Conservation (phyloP, 1,140 invertebrate genomes). For the Drosophila nasuta region DNA sequence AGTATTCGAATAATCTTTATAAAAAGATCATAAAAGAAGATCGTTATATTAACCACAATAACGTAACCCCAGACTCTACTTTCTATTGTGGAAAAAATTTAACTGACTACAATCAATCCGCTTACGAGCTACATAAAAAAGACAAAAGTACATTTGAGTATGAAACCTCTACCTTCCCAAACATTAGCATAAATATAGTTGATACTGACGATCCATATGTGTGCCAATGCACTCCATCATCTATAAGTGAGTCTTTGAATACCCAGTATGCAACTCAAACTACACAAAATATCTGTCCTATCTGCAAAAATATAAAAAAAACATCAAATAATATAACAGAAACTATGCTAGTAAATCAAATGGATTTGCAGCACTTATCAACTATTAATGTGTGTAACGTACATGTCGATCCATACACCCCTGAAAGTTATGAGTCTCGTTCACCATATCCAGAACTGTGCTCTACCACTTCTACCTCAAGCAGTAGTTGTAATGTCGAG, state of each 20-base stretch:
- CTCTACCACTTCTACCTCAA: conserved; percentile 55
- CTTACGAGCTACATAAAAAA: background rate
- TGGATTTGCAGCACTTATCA: conserved; percentile 86
- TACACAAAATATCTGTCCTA: conserved; percentile 53
- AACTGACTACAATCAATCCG: conserved; percentile 1
- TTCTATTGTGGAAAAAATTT: background rate
- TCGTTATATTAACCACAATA: conserved; percentile 33
- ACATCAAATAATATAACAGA: conserved; percentile 74
- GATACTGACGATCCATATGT: conserved; percentile 85
- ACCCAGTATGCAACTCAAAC: conserved; percentile 7
- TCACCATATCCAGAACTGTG: conserved; percentile 87
- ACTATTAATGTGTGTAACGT: conserved; percentile 56
- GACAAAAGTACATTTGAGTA: conserved; percentile 11
- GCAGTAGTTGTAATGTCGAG: conserved; percentile 48
- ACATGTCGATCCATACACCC: conserved; percentile 90
- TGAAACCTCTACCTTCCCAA: conserved; percentile 69
- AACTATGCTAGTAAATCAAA: conserved; percentile 86
- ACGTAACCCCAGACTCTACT: conserved; percentile 21
- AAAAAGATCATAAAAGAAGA: conserved; percentile 51
- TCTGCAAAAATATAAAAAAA: conserved; percentile 65
- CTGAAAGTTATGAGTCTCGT: conserved; percentile 91
- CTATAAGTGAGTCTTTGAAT: conserved; percentile 27
- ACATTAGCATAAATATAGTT: conserved; percentile 86
- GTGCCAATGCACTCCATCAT: conserved; percentile 64
- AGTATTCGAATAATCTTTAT: conserved; percentile 64